Base-by-base conservation (phyloP, 2,797 vertebrate species). In the Eremophila alpestris region DNA sequence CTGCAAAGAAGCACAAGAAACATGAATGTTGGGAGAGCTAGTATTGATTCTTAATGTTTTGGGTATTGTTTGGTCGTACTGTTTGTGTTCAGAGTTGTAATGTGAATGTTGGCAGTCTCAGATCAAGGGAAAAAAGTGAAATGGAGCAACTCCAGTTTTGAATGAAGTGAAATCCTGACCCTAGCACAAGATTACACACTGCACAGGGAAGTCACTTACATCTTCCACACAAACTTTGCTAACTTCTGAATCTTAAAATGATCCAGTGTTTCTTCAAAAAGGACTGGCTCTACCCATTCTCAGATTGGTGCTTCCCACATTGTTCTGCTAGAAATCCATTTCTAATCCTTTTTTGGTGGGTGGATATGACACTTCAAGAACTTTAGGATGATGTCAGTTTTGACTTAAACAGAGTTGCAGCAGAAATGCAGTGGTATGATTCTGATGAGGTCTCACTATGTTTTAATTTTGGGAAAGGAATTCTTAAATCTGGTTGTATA, bases 401-500 rank as follows among this genome's bases (percentile, higher is more conserved):
- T 71, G 20, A 30, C 30, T 78, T 81, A 46, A 74, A 32, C 10
- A 22, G 60, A 74, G 13, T 51, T 68, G 38, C 20, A 49, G 46
- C 14, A 29, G 62, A 63, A 64, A 34, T 49, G 16, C 7, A 13
- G 23, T 63, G 52, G 1, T 91, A n/a, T 49, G 29, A 49, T 71
- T 80, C 60, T 68, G 19, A 22, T 75, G 62, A 60, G 3, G 64
- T 91, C 62, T 94, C 16, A 15, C 36, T 48, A 5, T 58, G 27
- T 84, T 80, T 92, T 83, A 32, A 34, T 81, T 83, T 89, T 30
- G 38, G 41, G 49, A 92, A 64, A 40, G 16, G 24, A 64, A 11
- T 87, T 86, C 16, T 45, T 83, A 46, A 45, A 48, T 62, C n/a
- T 59, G 9, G 4, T 55, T 79, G 20, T 63, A 11, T 65, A 30